Evolutionary conservation across 2,888 invertebrate genomes (phyloP).

Genomic region (Cosmia trapezina): DNA sequence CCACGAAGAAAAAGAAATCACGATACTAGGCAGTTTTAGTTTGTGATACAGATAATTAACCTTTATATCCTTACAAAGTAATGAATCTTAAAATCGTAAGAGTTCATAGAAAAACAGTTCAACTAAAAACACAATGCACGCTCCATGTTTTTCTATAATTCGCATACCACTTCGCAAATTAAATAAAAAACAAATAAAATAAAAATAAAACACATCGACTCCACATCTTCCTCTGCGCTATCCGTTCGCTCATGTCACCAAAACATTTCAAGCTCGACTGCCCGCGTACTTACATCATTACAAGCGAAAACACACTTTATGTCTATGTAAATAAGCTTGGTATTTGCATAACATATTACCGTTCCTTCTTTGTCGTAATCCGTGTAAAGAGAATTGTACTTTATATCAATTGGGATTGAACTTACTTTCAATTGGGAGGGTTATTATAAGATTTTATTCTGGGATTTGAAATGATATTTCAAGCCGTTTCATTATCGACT

Average conservation of each 20-base stretch:
- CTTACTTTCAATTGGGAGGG: constrained; percentile 60
- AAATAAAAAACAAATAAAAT: constrained; percentile 64
- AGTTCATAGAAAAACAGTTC: background rate
- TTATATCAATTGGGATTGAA: constrained; percentile 50
- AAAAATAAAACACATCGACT: constrained; percentile 62
- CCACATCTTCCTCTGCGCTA: constrained; percentile 71
- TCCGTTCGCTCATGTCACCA: constrained; percentile 88
- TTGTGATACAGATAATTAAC: background rate
- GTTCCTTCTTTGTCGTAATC: constrained; percentile 48
- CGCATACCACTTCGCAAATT: constrained; percentile 67
- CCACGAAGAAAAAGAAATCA: background rate
- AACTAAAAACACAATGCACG: constrained; percentile 3
- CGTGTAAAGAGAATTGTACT: constrained; percentile 45
- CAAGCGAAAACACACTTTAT: constrained; percentile 54
- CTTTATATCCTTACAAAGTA: background rate
- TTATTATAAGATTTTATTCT: constrained; percentile 69
- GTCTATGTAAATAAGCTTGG: constrained; percentile 58
- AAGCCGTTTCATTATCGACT: constrained; percentile 56
- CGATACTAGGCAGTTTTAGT: too few species aligned
- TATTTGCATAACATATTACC: constrained; percentile 71
- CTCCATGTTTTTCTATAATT: constrained; percentile 84
- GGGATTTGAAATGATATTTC: constrained; percentile 68
- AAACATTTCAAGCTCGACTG: constrained; percentile 88
- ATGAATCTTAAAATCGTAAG: background rate
- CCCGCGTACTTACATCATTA: constrained; percentile 71